phyloP scores from a whole-genome alignment of 1,140 invertebrate genomes.

The Drosophila equinoxialis region DNA sequence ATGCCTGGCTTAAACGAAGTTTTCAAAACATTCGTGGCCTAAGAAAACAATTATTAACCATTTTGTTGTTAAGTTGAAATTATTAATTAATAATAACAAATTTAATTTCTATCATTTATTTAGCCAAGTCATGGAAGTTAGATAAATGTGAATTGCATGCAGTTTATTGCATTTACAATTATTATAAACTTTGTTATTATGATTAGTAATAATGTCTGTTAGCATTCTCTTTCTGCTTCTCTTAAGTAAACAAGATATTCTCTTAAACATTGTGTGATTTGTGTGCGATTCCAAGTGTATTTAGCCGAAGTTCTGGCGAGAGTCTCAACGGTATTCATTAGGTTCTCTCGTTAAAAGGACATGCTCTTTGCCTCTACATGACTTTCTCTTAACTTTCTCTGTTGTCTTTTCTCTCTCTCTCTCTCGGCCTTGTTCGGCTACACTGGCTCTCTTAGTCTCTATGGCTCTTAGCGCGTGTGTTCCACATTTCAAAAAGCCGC shows the following conservation, averaged over 20 bases:
- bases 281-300: slow-evolving; percentile 23
- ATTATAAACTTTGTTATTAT: background rate
- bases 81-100: no score
- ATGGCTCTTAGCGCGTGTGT: slow-evolving; percentile 25
- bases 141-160: no score
- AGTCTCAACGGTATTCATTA: background rate
- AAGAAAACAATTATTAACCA: background rate
- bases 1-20: no score
- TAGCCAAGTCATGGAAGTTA: no score
- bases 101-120: no score
- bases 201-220: background rate
- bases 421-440: background rate
- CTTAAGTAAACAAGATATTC: slow-evolving; percentile 59
- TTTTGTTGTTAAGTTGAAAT: background rate
- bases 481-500: slow-evolving; percentile 59
- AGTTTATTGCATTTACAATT: no score
- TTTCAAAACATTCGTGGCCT: no score
- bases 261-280: slow-evolving; percentile 47
- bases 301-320: slow-evolving; percentile 32
- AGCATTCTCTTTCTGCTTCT: slow-evolving; percentile 30
- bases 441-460: background rate
- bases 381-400: background rate
- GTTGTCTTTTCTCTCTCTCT: background rate
- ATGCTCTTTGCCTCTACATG: background rate
- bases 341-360: background rate